These are phyloP conservation scores for Dorcus hopei DNA, from an alignment of 2,888 invertebrate species.

Conservation along the genomic window DNA sequence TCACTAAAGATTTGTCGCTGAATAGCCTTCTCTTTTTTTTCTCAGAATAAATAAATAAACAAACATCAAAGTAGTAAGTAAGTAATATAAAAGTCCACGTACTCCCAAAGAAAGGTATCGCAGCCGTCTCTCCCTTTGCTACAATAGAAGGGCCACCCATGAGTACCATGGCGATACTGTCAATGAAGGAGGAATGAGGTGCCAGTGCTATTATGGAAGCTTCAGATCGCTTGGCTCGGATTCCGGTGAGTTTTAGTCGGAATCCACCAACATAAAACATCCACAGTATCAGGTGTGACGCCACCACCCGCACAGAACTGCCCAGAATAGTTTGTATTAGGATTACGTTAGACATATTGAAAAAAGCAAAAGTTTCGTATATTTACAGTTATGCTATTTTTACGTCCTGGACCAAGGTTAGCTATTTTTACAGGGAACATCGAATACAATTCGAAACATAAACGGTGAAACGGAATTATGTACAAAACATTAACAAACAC, in stretches of 20 bases:
- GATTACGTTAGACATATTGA: background rate
- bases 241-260: conserved; percentile 75
- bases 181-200: conserved; percentile 90
- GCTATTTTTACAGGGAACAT: background rate
- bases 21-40: no score
- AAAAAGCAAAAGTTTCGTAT: background rate
- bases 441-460: background rate
- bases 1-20: no score
- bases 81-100: conserved; percentile 38
- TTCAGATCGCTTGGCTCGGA: conserved; percentile 55
- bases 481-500: no score
- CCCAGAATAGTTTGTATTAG: conserved; percentile 3
- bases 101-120: conserved; percentile 89
- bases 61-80: background rate
- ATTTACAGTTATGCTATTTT: conserved; percentile 3
- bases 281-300: conserved; percentile 68
- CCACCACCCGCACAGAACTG: conserved; percentile 56
- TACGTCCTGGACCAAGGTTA: conserved; percentile 3
- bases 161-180: conserved; percentile 78
- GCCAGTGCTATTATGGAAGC: conserved; percentile 85
- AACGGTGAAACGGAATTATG: no score
- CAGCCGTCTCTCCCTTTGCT: conserved; percentile 80
- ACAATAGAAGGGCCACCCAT: conserved; percentile 86
- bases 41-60: no score
- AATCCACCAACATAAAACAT: conserved; percentile 81